Evolutionary conservation across 1,140 invertebrate genomes (phyloP).

Genomic region (Papilio glaucus): DNA sequence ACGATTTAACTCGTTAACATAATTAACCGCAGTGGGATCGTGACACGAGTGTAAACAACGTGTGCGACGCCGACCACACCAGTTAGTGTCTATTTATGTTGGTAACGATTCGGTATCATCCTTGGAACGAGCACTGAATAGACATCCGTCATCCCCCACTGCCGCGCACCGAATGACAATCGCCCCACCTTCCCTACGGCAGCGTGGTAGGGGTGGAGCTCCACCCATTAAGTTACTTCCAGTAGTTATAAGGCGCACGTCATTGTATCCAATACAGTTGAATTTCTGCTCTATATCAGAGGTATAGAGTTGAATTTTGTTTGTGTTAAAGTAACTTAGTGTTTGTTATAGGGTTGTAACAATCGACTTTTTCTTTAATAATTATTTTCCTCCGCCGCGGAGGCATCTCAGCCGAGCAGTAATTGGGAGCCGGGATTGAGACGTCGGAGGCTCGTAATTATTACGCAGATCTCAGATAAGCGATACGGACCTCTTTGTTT

Average conservation of each 20-base stretch:
- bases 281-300: conserved; percentile 46
- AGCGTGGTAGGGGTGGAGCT: conserved; percentile 52
- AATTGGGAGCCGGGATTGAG: conserved; percentile 79
- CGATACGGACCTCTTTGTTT: conserved; percentile 62
- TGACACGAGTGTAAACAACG: conserved; percentile 25
- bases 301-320: conserved; percentile 37
- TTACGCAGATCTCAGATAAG: conserved; percentile 78
- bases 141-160: conserved; percentile 78
- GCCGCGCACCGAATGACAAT: conserved; percentile 59
- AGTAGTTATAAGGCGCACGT: conserved; percentile 43
- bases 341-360: conserved; percentile 58
- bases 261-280: conserved; percentile 5
- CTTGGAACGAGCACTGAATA: conserved; percentile 62
- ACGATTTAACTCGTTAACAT: conserved; percentile 18
- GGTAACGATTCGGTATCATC: conserved; percentile 67
- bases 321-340: neutral
- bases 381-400: conserved; percentile 70
- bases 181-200: conserved; percentile 49
- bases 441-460: conserved; percentile 76
- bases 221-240: conserved; percentile 56
- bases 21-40: conserved; percentile 22
- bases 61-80: conserved; percentile 17
- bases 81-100: conserved; percentile 72
- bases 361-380: conserved; percentile 57
- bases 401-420: conserved; percentile 71